A percentile compares a stretch with the other conserved stretches of the same genome.
Evolutionary conservation across 2,888 invertebrate species (phyloP).

Genomic region (Prenolepis imparis): DNA sequence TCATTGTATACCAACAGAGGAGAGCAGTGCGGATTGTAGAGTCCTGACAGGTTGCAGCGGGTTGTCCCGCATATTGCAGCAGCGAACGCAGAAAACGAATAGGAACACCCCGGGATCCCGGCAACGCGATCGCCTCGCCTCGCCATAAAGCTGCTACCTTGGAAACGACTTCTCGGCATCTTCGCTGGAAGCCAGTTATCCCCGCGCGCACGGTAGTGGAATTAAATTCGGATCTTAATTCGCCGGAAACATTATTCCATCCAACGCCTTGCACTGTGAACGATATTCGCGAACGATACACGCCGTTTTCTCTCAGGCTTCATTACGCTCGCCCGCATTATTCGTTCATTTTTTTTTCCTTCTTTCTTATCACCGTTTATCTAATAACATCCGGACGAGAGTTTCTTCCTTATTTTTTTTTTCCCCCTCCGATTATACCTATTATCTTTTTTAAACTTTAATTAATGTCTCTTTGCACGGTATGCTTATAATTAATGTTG

Average conservation of each 20-base stretch:
- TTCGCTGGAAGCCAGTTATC: conserved; percentile 28
- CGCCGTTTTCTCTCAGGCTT: neutral
- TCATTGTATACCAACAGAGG: conserved; percentile 53
- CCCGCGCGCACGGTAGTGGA: conserved; percentile 39
- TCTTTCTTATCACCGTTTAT: neutral
- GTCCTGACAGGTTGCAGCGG: conserved; percentile 75
- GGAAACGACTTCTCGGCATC: conserved; percentile 54
- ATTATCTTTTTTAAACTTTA: neutral
- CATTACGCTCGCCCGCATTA: neutral
- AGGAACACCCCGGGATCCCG: conserved; percentile 73
- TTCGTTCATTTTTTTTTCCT: neutral
- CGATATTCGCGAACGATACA: conserved; percentile 5
- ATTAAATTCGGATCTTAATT: conserved; percentile 65
- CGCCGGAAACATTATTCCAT: conserved; percentile 41
- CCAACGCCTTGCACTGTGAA: conserved; percentile 34
- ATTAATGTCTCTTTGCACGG: neutral
- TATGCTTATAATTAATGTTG: neutral
- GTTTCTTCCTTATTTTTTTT: neutral
- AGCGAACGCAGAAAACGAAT: conserved; percentile 71
- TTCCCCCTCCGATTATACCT: neutral
- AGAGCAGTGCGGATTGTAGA: conserved; percentile 73
- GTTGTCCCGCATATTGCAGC: conserved; percentile 69
- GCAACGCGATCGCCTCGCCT: conserved; percentile 51
- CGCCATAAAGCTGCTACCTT: conserved; percentile 72
- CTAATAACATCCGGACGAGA: neutral